Evolutionary conservation across 1,140 invertebrate species (phyloP).

Genomic region (Anthonomus grandis): DNA sequence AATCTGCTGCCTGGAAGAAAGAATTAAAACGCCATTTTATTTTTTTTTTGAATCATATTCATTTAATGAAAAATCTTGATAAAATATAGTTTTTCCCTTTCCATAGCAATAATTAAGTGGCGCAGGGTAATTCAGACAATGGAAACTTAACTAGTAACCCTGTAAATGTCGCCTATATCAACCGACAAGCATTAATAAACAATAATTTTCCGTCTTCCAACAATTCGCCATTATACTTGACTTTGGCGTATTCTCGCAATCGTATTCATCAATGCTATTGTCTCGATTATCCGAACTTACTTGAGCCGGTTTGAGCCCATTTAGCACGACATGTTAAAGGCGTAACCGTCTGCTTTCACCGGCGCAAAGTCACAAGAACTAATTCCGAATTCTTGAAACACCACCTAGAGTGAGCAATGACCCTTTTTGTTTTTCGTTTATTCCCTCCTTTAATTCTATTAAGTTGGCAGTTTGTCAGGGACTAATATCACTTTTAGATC

Average conservation of each 20-base stretch:
- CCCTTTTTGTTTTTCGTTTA: slow-evolving; percentile 28
- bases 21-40: too few relatives aligned
- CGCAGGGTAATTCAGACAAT: neutral
- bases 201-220: slow-evolving; percentile 21
- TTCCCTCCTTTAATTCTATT: slow-evolving; percentile 14
- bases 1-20: too few relatives aligned
- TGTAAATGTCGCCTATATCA: neutral
- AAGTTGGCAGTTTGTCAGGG: neutral
- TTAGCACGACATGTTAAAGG: slow-evolving; percentile 29
- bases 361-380: slow-evolving; percentile 28
- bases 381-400: slow-evolving; percentile 30
- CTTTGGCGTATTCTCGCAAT: slow-evolving; percentile 27
- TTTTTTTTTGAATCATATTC: too few relatives aligned
- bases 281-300: slow-evolving; percentile 28
- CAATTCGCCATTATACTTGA: slow-evolving; percentile 25
- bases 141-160: neutral
- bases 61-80: too few relatives aligned
- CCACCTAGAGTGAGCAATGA: slow-evolving; percentile 26
- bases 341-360: slow-evolving; percentile 27
- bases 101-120: too few relatives aligned
- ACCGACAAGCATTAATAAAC: slow-evolving; percentile 17
- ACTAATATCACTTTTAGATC: neutral
- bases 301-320: slow-evolving; percentile 27
- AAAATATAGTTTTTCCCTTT: too few relatives aligned
- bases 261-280: slow-evolving; percentile 30